Conservation (phyloP, 1,140 invertebrate species). For the Bombus fervidus region DNA sequence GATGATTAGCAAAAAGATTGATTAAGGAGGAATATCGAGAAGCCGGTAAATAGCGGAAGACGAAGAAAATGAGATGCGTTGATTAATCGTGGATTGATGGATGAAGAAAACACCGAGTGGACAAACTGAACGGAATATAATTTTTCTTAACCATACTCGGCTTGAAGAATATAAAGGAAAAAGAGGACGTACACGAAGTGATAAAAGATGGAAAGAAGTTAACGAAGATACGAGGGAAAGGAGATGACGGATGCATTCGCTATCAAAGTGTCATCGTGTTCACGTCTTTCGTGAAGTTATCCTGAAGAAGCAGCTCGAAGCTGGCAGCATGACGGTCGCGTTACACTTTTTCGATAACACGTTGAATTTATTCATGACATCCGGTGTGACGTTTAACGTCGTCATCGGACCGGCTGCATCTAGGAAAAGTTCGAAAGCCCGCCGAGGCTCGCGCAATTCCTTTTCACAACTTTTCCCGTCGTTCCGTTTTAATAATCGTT, state of each 20-base stretch:
- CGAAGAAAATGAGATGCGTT: not conserved
- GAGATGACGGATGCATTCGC: slow-evolving; percentile 1
- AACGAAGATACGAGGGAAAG: not conserved
- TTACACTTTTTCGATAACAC: slow-evolving; percentile 48
- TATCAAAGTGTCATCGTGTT: slow-evolving; percentile 41
- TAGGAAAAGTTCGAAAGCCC: slow-evolving; percentile 9
- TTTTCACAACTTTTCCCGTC: slow-evolving; percentile 27
- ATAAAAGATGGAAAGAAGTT: not conserved
- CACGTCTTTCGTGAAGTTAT: not conserved
- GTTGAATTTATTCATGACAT: slow-evolving; percentile 55
- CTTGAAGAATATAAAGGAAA: not conserved
- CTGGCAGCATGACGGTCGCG: not conserved
- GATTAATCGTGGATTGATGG: slow-evolving; percentile 20
- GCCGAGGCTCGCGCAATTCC: slow-evolving; percentile 18
- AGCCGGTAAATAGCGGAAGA: not conserved
- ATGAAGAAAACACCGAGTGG: not conserved
- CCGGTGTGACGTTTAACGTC: slow-evolving; percentile 32
- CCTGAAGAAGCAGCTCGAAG: not conserved
- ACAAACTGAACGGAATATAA: not conserved
- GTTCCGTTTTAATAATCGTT: slow-evolving; percentile 43
- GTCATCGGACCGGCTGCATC: not conserved
- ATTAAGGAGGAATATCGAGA: not conserved
- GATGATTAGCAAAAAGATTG: slow-evolving; percentile 38
- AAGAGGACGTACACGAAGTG: too few species aligned
- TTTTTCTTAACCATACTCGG: not conserved